Conservation (phyloP, 2,888 invertebrate species). For the Ochlodes sylvanus region DNA sequence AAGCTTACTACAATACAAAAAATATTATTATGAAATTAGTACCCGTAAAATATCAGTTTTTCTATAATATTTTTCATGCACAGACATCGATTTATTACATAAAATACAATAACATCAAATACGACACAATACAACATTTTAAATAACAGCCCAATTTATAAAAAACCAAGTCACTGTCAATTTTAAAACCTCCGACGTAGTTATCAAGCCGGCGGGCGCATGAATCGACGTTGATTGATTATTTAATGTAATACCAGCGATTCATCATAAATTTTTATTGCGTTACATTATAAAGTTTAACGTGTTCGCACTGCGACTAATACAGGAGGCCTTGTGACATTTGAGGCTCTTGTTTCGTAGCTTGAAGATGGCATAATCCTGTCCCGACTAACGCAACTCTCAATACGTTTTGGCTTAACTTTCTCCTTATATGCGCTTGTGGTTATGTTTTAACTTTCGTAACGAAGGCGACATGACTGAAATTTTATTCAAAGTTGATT, state of each 20-base stretch:
- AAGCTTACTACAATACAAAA: too few species aligned
- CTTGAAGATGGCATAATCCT: conserved; percentile 44
- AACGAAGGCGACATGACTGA: not conserved
- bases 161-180: not conserved
- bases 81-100: too few species aligned
- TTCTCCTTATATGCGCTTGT: conserved; percentile 57
- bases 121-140: too few species aligned
- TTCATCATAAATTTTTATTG: conserved; percentile 28
- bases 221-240: conserved; percentile 23
- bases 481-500: too few species aligned
- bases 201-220: conserved; percentile 5
- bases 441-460: conserved; percentile 23
- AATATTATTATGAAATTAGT: too few species aligned
- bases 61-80: too few species aligned
- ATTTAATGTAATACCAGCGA: conserved; percentile 24
- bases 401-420: conserved; percentile 58
- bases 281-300: conserved; percentile 31
- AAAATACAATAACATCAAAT: too few species aligned
- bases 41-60: too few species aligned
- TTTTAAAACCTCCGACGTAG: conserved; percentile 19
- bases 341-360: conserved; percentile 33
- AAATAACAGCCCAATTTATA: not conserved
- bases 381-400: conserved; percentile 44
- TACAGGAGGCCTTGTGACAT: conserved; percentile 42
- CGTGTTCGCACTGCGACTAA: conserved; percentile 22